Evolutionary conservation across 23 tunicate genomes (phyloP).

Genomic region (Clavelina lepadiformis): DNA sequence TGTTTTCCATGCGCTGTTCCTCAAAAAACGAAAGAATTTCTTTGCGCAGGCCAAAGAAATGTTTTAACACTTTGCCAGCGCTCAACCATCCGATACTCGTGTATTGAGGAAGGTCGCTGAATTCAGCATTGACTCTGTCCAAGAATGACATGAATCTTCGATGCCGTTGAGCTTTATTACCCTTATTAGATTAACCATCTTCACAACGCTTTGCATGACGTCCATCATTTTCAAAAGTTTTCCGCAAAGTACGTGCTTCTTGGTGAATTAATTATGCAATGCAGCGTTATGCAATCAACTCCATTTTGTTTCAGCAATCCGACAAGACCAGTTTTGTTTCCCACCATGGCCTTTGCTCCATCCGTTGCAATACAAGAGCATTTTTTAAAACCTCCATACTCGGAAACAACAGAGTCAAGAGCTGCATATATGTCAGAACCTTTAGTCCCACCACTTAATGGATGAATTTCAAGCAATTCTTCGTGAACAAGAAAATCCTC

Average conservation of each 20-base stretch:
- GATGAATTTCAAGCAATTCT: conserved; percentile 7
- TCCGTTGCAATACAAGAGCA: conserved; percentile 15
- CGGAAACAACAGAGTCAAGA: conserved; percentile 18
- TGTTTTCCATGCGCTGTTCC: conserved; percentile 7
- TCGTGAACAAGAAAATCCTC: conserved; percentile 16
- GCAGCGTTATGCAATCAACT: conserved; percentile 35
- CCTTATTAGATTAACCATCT: conserved; percentile 13
- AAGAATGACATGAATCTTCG: conserved; percentile 8
- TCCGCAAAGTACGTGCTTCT: conserved; percentile 33
- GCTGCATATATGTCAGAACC: conserved; percentile 15
- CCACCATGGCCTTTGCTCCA: conserved; percentile 6
- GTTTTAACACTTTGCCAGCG: conserved; percentile 24
- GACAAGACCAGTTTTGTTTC: conserved; percentile 22
- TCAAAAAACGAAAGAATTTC: conserved; percentile 30
- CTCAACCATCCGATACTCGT: conserved; percentile 12
- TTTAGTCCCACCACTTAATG: conserved; percentile 12
- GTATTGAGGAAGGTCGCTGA: neutral
- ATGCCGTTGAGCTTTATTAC: conserved; percentile 19
- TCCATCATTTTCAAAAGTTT: conserved; percentile 25
- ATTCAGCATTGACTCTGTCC: conserved; percentile 12
- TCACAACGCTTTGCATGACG: conserved; percentile 20
- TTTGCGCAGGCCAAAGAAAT: conserved; percentile 10
- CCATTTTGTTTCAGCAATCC: conserved; percentile 41
- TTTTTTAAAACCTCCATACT: conserved; percentile 7
- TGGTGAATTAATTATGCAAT: conserved; percentile 18